Percentiles rank a stretch among this genome's conserved stretches.
Conservation (phyloP, 2,888 invertebrate species). For the Eupithecia inturbata region DNA sequence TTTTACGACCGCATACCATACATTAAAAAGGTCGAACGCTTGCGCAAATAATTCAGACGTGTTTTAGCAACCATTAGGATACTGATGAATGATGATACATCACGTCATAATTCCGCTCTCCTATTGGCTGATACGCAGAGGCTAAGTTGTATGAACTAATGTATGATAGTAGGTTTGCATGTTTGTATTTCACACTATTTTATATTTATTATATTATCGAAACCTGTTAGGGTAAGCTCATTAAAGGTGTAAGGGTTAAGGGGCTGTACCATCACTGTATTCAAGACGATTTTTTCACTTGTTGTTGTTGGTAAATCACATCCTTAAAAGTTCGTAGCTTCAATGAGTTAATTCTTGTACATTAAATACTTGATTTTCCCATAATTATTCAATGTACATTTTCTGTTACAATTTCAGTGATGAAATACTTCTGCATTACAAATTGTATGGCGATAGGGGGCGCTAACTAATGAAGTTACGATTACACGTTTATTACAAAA, state of each 20-base stretch:
- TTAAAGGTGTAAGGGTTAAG: conserved; percentile 33
- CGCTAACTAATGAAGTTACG: conserved; percentile 48
- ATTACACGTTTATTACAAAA: conserved; percentile 66
- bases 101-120: not conserved
- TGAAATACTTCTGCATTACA: conserved; percentile 31
- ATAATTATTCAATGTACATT: not conserved
- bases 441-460: conserved; percentile 38
- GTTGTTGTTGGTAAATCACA: not conserved
- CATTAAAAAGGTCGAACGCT: not conserved
- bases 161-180: conserved; percentile 44
- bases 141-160: conserved; percentile 43
- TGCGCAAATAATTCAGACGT: not conserved
- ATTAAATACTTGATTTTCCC: not conserved
- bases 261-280: conserved; percentile 33
- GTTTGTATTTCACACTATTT: conserved; percentile 45
- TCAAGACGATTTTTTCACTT: not conserved
- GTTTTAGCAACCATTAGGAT: not conserved
- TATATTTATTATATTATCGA: conserved; percentile 46
- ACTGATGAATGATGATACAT: not conserved
- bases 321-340: not conserved
- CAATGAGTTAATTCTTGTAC: not conserved
- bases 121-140: conserved; percentile 6
- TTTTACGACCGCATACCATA: not conserved
- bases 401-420: conserved; percentile 20
- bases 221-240: conserved; percentile 43